These are phyloP conservation scores for Lamproptera curius DNA, from an alignment of 2,888 invertebrate species.

Conservation along the genomic window DNA sequence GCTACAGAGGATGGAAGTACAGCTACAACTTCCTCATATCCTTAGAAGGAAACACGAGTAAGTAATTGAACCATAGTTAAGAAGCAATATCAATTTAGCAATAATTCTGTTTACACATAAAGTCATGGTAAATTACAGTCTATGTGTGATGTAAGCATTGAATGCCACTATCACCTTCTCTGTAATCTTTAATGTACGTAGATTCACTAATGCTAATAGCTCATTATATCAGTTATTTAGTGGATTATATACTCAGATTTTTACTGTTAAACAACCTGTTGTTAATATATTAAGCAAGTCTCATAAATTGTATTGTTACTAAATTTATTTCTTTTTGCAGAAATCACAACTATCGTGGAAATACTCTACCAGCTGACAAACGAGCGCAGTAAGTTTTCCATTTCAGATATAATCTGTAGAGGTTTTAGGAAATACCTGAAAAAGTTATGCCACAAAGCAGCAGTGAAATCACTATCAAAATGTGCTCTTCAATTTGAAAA, in stretches of 20 bases:
- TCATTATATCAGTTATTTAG: background rate
- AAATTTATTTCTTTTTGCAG: conserved; percentile 6
- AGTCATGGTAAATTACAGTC: too few species aligned
- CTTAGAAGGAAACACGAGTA: conserved; percentile 13
- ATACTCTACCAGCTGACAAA: conserved; percentile 12
- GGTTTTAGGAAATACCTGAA: too few species aligned
- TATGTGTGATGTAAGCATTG: too few species aligned
- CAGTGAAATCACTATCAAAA: too few species aligned
- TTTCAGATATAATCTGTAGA: too few species aligned
- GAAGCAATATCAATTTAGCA: background rate
- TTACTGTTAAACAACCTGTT: background rate
- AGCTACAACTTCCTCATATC: conserved; percentile 4
- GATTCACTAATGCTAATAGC: background rate
- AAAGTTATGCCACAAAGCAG: too few species aligned
- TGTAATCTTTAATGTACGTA: background rate
- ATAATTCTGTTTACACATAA: background rate
- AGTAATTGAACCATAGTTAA: background rate
- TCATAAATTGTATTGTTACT: background rate
- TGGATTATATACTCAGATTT: background rate
- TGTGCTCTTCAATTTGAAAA: too few species aligned
- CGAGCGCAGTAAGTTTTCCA: conserved; percentile 7
- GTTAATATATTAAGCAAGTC: background rate
- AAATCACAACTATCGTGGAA: conserved; percentile 10
- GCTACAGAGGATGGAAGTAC: conserved; percentile 12
- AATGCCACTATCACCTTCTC: background rate